Conservation (phyloP, 1,140 invertebrate genomes). For the Andricus grossulariae region DNA sequence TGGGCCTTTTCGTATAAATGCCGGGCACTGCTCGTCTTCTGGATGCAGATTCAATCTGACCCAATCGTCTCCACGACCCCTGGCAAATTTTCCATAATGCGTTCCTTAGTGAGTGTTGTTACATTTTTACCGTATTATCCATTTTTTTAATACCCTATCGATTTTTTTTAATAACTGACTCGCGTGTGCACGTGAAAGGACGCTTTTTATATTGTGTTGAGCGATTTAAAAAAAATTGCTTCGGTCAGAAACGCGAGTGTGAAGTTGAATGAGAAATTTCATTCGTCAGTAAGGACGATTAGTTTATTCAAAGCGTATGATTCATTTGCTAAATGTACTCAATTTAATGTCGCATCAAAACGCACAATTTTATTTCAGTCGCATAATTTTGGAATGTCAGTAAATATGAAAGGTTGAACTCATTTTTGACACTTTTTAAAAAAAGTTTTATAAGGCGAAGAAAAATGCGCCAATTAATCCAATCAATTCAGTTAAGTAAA, state of each 20-base stretch:
- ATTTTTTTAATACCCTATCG: constrained; percentile 15
- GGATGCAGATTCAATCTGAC: constrained; percentile 69
- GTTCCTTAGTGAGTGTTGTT: constrained; percentile 69
- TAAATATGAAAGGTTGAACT: no score
- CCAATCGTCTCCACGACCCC: constrained; percentile 60
- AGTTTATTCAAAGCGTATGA: no score
- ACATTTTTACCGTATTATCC: constrained; percentile 9
- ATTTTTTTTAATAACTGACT: not conserved
- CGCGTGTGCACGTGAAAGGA: constrained; percentile 6
- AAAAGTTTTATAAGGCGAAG: no score
- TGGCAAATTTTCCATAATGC: constrained; percentile 63
- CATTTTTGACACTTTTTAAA: no score
- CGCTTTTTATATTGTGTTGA: constrained; percentile 9
- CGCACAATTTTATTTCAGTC: no score
- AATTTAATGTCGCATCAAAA: no score
- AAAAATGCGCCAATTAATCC: no score
- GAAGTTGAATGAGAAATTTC: not conserved
- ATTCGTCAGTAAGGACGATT: no score
- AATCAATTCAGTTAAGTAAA: no score
- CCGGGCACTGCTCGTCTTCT: constrained; percentile 60
- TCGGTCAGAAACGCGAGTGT: constrained; percentile 7
- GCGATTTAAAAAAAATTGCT: not conserved
- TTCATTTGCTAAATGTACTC: no score
- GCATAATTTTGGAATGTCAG: no score
- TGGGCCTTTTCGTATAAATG: constrained; percentile 71